phyloP scores from a whole-genome alignment of 2,888 invertebrate genomes.

The Aelia acuminata region DNA sequence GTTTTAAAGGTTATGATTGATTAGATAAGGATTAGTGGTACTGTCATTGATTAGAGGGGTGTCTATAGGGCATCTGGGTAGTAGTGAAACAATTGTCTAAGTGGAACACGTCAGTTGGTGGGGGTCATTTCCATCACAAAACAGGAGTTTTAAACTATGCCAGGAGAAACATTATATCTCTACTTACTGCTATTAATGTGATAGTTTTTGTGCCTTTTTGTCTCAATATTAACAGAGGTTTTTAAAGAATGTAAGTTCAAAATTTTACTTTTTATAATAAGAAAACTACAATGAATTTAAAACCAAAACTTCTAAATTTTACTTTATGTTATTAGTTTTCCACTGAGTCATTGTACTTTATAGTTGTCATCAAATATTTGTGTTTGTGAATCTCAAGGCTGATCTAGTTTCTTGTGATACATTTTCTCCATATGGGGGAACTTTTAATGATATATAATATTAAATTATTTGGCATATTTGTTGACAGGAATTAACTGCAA shows the following conservation, averaged over 20 bases:
- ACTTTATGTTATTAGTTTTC: not conserved
- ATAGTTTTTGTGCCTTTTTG: slow-evolving; percentile 3
- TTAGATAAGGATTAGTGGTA: not conserved
- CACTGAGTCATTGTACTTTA: not conserved
- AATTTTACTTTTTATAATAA: not conserved
- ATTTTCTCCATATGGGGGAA: not conserved
- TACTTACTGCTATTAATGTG: not conserved
- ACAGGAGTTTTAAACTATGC: not conserved
- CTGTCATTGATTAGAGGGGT: slow-evolving; percentile 19
- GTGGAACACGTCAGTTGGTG: slow-evolving; percentile 19
- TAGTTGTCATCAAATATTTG: not conserved
- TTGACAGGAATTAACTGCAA: not conserved
- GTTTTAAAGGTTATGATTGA: not conserved
- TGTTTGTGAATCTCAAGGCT: not conserved
- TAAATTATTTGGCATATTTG: not conserved
- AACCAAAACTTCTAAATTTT: not conserved
- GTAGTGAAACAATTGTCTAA: slow-evolving; percentile 25
- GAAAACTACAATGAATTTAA: not conserved
- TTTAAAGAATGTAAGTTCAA: slow-evolving; percentile 20
- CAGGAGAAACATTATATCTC: not conserved
- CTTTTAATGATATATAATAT: not conserved
- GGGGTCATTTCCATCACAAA: slow-evolving; percentile 18
- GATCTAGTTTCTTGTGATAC: not conserved
- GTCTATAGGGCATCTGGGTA: not conserved
- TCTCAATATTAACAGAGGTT: not conserved